phyloP scores from a whole-genome alignment of 2,888 invertebrate genomes.

The Sarcophaga rosellei region DNA sequence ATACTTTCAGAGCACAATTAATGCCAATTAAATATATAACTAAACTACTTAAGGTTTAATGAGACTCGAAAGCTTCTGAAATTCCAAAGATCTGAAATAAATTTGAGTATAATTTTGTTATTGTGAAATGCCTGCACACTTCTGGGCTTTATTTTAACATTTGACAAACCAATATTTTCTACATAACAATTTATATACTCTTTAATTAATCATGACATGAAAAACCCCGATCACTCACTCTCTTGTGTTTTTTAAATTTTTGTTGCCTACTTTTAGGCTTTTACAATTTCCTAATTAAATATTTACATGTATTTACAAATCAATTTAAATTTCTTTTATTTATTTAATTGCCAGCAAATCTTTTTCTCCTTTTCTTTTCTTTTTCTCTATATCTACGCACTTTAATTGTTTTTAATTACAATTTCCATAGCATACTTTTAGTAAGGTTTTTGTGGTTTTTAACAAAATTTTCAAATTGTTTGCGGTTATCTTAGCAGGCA shows the following conservation, averaged over 20 bases:
- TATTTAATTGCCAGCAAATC: not conserved
- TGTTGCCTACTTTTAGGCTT: not conserved
- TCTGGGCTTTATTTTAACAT: not conserved
- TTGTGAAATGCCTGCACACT: not conserved
- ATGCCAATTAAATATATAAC: no score
- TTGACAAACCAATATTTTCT: not conserved
- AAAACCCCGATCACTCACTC: no score
- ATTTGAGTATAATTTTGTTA: no score
- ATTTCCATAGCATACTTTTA: conserved; percentile 59
- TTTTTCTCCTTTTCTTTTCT: not conserved
- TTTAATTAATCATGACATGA: not conserved
- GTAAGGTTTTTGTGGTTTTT: conserved; percentile 59
- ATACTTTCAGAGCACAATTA: no score
- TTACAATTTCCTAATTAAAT: not conserved
- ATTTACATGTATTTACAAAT: not conserved
- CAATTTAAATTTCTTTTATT: not conserved
- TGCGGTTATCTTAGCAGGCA: conserved; percentile 34
- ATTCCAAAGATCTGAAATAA: no score
- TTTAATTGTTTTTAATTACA: conserved; percentile 62
- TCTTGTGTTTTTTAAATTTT: not conserved
- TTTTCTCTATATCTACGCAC: conserved; percentile 19
- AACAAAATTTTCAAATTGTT: conserved; percentile 58
- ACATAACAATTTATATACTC: not conserved
- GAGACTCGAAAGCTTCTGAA: no score
- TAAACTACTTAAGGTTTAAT: no score